Base-by-base conservation (phyloP, 2,113 vertebrate species). In the Pelecanoides urinatrix region DNA sequence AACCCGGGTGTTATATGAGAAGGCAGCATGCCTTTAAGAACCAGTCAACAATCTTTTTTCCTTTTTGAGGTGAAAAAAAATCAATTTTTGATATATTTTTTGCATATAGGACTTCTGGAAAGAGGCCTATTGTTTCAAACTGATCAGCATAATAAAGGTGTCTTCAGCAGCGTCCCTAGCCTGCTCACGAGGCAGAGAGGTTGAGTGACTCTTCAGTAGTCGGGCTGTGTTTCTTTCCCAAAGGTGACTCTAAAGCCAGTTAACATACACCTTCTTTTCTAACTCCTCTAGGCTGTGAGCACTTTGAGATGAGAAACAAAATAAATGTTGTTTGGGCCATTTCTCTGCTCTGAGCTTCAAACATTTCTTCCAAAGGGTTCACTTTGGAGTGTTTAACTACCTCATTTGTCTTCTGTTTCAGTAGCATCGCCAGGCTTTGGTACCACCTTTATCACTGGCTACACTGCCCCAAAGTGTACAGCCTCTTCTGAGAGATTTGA, bases 301-400 rank as follows among this genome's bases (percentile, higher is more conserved):
- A 30, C 81, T 80, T 81, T 2, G 7, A 80, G 50, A 76, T 66
- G 49, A 86, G 55, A 75, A 88, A 50, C 25, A 61, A 86, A 91
- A 58, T n/a, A 45, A 68, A 66, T 73, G 72, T 77, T 25, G 4
- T 75, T 70, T 36, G 29, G 17, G 50, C 61, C 59, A 66, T 91
- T 74, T 55, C 72, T 88, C 63, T 93, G 42, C 86, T 93, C 47
- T 11, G 7, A 67, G 80, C 66, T 88, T 95, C 61, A 63, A 63
- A 81, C 45, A 22, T 87, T 84, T 82, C 78, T 90, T 91, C 78
- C 88, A 80, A 90, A 91, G 87, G 44, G 44, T 92, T 90, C 27
- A 3, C 81, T 93, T 86, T 83, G 88, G 85, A 75, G 36, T 84
- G 36, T 73, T 96, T 67, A 95, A 87, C 96, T 97, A 97, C 96